Conservation (phyloP, 2,113 vertebrate genomes). For the Diadophis punctatus region DNA sequence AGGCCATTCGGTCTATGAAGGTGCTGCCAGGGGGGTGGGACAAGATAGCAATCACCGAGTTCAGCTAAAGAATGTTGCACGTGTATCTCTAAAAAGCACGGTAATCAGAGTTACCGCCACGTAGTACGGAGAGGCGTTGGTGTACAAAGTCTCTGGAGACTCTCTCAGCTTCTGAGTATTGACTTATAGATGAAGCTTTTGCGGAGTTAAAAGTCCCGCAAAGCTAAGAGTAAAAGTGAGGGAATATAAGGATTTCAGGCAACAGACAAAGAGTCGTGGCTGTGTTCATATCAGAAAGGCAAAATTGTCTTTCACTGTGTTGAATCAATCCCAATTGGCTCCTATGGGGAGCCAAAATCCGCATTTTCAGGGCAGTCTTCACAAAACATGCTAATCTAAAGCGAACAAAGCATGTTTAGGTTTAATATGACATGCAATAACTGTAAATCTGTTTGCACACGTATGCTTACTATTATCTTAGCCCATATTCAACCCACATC, state of each 20-base stretch:
- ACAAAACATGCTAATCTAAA: not conserved
- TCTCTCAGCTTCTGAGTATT: not conserved
- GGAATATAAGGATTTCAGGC: not conserved
- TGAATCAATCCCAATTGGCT: not conserved
- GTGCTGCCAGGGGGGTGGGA: slow-evolving; percentile 44
- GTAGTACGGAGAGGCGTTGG: not conserved
- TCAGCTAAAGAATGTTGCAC: not conserved
- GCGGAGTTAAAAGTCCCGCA: not conserved
- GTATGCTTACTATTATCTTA: not conserved
- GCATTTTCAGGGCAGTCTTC: not conserved
- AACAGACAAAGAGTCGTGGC: not conserved
- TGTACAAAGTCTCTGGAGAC: not conserved
- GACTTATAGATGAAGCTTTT: not conserved
- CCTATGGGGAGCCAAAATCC: not conserved
- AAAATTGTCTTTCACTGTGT: not conserved
- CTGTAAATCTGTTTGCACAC: not conserved
- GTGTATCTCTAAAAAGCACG: not conserved
- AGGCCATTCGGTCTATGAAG: slow-evolving; percentile 83
- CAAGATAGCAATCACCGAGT: too few species aligned
- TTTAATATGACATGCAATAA: not conserved
- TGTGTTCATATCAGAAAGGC: not conserved
- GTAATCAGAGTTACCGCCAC: not conserved
- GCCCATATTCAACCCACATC: not conserved
- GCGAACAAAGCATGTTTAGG: not conserved
- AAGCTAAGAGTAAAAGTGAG: not conserved